These are phyloP conservation scores for Gadus macrocephalus DNA, from an alignment of 2,113 vertebrate genomes.

Conservation along the genomic window DNA sequence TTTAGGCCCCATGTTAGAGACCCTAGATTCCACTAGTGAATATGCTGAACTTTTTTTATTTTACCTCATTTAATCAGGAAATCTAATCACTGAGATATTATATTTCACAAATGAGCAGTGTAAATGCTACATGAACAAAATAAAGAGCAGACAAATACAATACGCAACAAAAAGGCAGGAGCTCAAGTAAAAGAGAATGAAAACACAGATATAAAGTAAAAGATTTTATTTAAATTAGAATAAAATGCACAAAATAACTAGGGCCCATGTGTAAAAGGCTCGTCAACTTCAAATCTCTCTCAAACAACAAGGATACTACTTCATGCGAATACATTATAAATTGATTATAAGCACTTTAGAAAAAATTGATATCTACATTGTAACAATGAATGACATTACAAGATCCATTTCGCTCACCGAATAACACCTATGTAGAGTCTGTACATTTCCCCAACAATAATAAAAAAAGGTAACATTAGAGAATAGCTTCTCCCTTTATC, in stretches of 20 bases:
- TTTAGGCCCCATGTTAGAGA: too few relatives aligned
- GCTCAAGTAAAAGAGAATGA: background rate
- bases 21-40: too few relatives aligned
- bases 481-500: conserved; percentile 23
- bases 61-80: too few relatives aligned
- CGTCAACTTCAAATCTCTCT: conserved; percentile 43
- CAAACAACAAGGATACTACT: conserved; percentile 43
- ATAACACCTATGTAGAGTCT: conserved; percentile 35
- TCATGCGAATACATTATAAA: conserved; percentile 55
- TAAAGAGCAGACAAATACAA: too few relatives aligned
- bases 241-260: conserved; percentile 56
- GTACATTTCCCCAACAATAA: conserved; percentile 35
- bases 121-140: too few relatives aligned
- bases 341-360: conserved; percentile 64
- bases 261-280: conserved; percentile 37
- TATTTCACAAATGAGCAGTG: too few relatives aligned
- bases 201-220: conserved; percentile 42
- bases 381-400: conserved; percentile 65
- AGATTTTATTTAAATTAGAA: conserved; percentile 67
- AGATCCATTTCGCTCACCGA: conserved; percentile 50
- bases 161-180: background rate
- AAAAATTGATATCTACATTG: conserved; percentile 78
- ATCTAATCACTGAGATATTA: too few relatives aligned
- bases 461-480: conserved; percentile 14
- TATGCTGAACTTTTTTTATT: too few relatives aligned